Base-by-base conservation (phyloP, 2,797 vertebrate species). In the Thaleichthys pacificus region DNA sequence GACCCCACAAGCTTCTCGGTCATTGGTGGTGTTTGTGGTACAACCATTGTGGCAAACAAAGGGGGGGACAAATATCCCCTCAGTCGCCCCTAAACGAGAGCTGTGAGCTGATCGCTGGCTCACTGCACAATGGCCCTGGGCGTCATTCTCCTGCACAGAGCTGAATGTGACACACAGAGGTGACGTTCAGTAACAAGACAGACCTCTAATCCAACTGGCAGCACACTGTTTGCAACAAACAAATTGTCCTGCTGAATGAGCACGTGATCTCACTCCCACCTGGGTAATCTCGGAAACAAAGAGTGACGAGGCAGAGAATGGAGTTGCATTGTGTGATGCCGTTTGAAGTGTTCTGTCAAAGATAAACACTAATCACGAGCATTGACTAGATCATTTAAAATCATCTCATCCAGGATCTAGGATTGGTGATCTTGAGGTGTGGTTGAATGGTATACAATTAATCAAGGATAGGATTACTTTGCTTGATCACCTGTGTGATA, bases 141-240 rank as follows among this genome's bases (percentile, higher is more conserved):
- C 83, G 82, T 68, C 74, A 73, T 68, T 81, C 77, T 56, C 73
- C 68, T 66, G 77, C 64, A 69, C 76, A 72, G 68, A 4, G 66
- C 69, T 26, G 70, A 74, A 73, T 89, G 51, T 56, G 89, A 88
- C 84, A 80, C 80, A 64, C 72, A 51, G 75, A 9, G 74, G 78
- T 87, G 86, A 89, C 80, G 76, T 80, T 81, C 11, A 8, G 76
- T 47, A 47, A 83, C 79, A 84, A 84, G 84, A 83, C 80, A 67
- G 77, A 67, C 81, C 82, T 69, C 73, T 89, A 87, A 91, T 85
- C 86, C 86, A 54, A 77, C 81, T 84, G 80, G 86, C 85, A 86
- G 72, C 64, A 71, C n/a, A 9, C n/a, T 2, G 24, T n/a, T 21
- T 21, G 15, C 26, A 57, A 73, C 66, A 3, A 63, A 72, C 76